Base-by-base conservation (phyloP, 1,140 invertebrate species). In the Bombus breviceps region DNA sequence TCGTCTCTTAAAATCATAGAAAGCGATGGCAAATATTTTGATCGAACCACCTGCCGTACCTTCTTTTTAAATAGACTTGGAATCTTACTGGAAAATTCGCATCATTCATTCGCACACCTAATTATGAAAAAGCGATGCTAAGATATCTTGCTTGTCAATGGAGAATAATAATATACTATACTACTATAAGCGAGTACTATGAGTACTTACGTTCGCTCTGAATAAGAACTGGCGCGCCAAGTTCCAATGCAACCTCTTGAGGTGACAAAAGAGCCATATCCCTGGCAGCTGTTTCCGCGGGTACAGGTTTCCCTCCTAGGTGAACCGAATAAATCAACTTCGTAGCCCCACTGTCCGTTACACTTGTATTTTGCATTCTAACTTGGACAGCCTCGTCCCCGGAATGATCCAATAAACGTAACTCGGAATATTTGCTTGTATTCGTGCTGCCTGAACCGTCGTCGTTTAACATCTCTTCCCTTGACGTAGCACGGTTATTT, bases 231-330 rank as follows among this genome's bases (percentile, higher is more conserved):
- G 97, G 96, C 64, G 96, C 97, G 13, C 97, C 97, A 47, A 98
- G 94, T 84, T 97, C 97, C n/a, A 96, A 95, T 1, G 96, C 96
- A 2, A 97, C 97, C 93, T 98, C 98, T 18, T 96, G 96, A 62
- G 97, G 96, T 0, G 96, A 96, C 6, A 98, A 96, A 12, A 98
- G 94, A 66, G 96, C 95, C 97, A 98, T 98, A 89, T 98, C 98
- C 77, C 96, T 96, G 8, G 97, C 97, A 0, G 98, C 98, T 1
- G 97, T 97, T 18, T 96, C 96, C 0, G 98, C 97, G 41, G 97
- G 96, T 4, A 98, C 97, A 0, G 97, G 97, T 88, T 97, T 96
- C 0, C 97, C 97, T 39, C 96, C 97, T 0, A 98, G 97, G 78
- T 97, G 95, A 57, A 98, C 97, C 8, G 97, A 97, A 91, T 98